phyloP scores from a whole-genome alignment of 2,888 invertebrate genomes.

The Zelleria hepariella region DNA sequence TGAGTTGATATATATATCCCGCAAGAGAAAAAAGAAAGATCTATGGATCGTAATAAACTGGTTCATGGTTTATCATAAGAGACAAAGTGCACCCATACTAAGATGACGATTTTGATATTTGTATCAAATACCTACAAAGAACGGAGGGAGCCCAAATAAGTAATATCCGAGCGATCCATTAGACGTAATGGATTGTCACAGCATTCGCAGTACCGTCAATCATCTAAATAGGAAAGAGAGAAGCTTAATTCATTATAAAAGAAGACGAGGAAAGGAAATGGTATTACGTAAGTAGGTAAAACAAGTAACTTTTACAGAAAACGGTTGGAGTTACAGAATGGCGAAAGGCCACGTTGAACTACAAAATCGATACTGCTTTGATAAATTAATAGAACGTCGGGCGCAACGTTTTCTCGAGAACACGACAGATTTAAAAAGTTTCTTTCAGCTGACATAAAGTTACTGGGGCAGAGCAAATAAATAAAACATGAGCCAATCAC shows the following conservation, averaged over 20 bases:
- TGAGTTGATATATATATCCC: background rate
- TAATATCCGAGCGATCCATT: slow-evolving; percentile 23
- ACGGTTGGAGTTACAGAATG: background rate
- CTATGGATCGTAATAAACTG: background rate
- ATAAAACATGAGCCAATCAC: background rate
- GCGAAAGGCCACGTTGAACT: background rate
- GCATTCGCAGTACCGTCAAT: slow-evolving; percentile 31
- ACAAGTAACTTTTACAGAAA: background rate
- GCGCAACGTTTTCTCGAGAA: background rate
- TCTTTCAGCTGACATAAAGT: background rate
- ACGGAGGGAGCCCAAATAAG: background rate
- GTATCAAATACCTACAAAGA: background rate
- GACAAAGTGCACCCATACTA: background rate
- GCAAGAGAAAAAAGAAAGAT: background rate
- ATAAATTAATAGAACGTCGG: background rate
- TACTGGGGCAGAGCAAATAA: background rate
- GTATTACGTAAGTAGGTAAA: background rate
- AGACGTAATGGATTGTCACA: slow-evolving; percentile 40
- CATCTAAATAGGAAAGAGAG: slow-evolving; percentile 14
- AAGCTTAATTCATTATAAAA: slow-evolving; percentile 4
- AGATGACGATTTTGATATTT: background rate
- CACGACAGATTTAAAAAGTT: background rate
- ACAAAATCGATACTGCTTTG: background rate
- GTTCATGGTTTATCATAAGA: background rate
- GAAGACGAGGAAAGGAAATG: background rate